Percentiles rank a stretch among this genome's conserved stretches.
phyloP scores from a whole-genome alignment of 1,140 invertebrate species.

The Rhizoglyphus robini region DNA sequence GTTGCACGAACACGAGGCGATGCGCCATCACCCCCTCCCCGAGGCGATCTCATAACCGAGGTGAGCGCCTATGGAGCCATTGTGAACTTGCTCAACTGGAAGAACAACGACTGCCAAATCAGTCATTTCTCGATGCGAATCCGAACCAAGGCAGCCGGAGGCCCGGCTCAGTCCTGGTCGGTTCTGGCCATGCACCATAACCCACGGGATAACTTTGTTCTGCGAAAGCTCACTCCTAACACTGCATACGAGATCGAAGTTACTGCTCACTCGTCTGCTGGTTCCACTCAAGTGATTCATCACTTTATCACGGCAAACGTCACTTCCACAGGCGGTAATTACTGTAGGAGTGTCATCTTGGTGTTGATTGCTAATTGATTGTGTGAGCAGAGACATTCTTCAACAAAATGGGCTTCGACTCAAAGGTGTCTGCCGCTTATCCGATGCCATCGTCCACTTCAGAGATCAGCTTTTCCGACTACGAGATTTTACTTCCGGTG shows the following conservation, averaged over 20 bases:
- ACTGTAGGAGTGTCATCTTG: background rate
- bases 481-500: constrained; percentile 9
- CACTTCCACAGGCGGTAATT: constrained; percentile 1
- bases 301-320: constrained; percentile 17
- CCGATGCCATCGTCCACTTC: constrained; percentile 10
- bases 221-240: constrained; percentile 16
- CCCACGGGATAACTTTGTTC: background rate
- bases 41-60: constrained; percentile 2
- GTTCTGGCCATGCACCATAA: background rate
- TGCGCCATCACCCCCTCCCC: constrained; percentile 17
- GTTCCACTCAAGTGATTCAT: constrained; percentile 20
- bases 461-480: constrained; percentile 10
- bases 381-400: constrained; percentile 4
- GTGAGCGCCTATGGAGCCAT: constrained; percentile 4
- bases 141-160: background rate
- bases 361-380: background rate
- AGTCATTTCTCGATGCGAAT: constrained; percentile 19
- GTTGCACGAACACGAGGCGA: constrained; percentile 24
- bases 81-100: constrained; percentile 21
- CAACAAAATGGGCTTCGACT: constrained; percentile 12
- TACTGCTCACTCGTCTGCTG: constrained; percentile 19
- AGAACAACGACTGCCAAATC: constrained; percentile 22
- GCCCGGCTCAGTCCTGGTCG: background rate
- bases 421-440: constrained; percentile 1
- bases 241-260: constrained; percentile 19